Evolutionary conservation across 2,113 vertebrate species (phyloP), one percentile per base, ranked within the genome.

Genomic region (Cercopithecus mona): DNA sequence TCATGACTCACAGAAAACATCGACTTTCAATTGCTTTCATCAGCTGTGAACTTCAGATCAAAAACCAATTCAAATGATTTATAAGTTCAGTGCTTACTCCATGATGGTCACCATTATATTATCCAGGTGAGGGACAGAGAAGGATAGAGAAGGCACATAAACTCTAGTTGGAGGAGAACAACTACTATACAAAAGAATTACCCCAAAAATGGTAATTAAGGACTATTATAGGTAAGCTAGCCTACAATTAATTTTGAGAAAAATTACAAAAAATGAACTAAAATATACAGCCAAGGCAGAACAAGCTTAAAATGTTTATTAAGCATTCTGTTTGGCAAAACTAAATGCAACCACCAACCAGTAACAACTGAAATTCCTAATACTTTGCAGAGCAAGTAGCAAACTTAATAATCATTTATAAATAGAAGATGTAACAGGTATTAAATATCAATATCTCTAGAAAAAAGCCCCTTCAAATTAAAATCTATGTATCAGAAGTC

Each of bases 261-360:
- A 93, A 64, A 81, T 59, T 90, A 66, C 30, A 89, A 70, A 96
- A 96, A 86, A 55, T 66, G 14, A 78, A 73, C 35, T 86, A n/a
- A 85, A 97, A 93, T 59, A 3, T 32, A 84, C 2, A 66, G 48
- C 23, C 25, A 72, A 66, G 61, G 45, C 96, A 96, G 45, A 87
- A 83, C 23, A 80, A 86, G 91, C 73, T 38, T 25, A 22, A 90
- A 61, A 87, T 70, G 13, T 55, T 91, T 70, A 61, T 76, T 80
- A 92, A 76, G 27, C 45, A 70, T 87, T 93, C 8, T 64, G 13
- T 72, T 89, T 79, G 11, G 27, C 91, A 93, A 93, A 86, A 93
- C 43, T 25, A 80, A 92, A 92, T 57, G 45, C 64, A 89, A 64
- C 20, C 45, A 55, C 6, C 2, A 79, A 61, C 55, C n/a, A 59